Evolutionary conservation across 1,140 invertebrate species (phyloP), one percentile per base, ranked within the genome.

Genomic region (Drosophila funebris): DNA sequence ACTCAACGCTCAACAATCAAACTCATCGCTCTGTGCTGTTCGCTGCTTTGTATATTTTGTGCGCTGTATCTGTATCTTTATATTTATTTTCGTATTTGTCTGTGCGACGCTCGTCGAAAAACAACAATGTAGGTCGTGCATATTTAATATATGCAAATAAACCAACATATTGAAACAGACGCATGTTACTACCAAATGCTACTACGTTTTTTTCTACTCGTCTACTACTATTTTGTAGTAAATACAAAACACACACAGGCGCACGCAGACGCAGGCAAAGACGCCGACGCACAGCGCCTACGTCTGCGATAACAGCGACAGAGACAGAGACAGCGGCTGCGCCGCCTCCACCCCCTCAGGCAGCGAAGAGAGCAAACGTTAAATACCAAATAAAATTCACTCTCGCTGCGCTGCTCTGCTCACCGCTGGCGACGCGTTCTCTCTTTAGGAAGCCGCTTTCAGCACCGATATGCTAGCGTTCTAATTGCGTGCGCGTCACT

Each of bases 91-190:
- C 64, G 72, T 68, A 53, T 63, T 63, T 79, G 74, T 73, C 76
- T 76, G 76, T 73, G 73, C 39, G 78, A 37, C 48, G 56, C 50
- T 56, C 54, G 50, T 61, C 37, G 61, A 56, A 67, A 78, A 70
- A 76, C 73, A 82, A 79, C 76, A 80, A 84, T 85, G 82, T 87
- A 76, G 82, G 82, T 85, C 82, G 82, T 78, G 82, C 82, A 85
- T 87, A 85, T 85, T 81, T 58, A 87, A 77, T 80, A 76, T 88
- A 88, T 82, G 83, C 78, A 87, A 87, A 87, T 78, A 88, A 78
- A 76, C 61, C 31, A 44, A 52, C 14, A 16, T 31, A 64, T 75
- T 71, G 27, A 70, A 81, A 71, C 57, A 87, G 61, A 80, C 52
- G n/a, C 48, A 53, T 63, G 22, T 11, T 66, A 27, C 62, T 56